Evolutionary conservation across 2,113 vertebrate species (phyloP).

Genomic region (Ramphastos sulfuratus): DNA sequence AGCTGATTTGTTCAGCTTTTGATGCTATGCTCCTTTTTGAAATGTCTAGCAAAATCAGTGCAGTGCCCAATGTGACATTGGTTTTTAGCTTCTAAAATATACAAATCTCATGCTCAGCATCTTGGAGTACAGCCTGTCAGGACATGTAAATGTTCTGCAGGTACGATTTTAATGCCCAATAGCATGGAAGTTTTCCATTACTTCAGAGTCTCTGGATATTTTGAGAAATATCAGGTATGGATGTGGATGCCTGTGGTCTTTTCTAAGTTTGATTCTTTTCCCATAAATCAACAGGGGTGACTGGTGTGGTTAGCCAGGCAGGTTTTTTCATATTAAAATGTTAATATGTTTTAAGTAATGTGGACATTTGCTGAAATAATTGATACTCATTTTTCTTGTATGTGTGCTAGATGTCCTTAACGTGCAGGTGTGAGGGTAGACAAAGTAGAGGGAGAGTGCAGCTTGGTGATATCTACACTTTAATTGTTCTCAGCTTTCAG

Average conservation of each 20-base stretch:
- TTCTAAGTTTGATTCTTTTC: background rate
- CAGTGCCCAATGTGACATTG: background rate
- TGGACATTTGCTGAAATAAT: background rate
- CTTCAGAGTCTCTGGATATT: background rate
- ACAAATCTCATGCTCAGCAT: background rate
- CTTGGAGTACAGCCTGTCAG: background rate
- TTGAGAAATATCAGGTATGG: background rate
- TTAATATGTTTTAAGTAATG: accelerated
- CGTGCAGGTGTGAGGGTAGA: background rate
- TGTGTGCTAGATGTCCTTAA: accelerated
- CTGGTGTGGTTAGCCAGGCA: background rate
- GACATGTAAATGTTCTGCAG: background rate
- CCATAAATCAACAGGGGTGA: background rate
- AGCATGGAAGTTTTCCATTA: background rate
- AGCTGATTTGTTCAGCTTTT: background rate
- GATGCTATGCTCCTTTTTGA: background rate
- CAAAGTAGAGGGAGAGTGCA: background rate
- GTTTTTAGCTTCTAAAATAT: background rate
- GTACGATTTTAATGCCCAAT: background rate
- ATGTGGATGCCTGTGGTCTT: accelerated
- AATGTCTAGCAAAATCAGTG: background rate
- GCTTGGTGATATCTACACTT: background rate
- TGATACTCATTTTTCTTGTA: background rate
- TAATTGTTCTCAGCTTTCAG: background rate
- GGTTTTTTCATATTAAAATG: background rate